Percentiles rank a stretch among this genome's conserved stretches.
These are phyloP conservation scores for Palaemon carinicauda DNA, from an alignment of 1,140 invertebrate species.

Conservation along the genomic window DNA sequence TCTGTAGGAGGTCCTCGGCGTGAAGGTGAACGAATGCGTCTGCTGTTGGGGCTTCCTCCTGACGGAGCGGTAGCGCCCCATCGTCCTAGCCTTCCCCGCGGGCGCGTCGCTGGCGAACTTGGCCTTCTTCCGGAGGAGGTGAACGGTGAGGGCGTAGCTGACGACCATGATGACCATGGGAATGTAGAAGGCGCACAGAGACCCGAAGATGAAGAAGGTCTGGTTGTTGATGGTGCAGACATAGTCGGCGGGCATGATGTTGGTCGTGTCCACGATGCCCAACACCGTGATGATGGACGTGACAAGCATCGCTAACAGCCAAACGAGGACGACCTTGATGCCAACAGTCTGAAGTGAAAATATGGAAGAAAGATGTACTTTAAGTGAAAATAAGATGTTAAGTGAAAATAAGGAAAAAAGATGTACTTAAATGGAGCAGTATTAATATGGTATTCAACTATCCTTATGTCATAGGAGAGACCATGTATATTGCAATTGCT, in stretches of 20 bases:
- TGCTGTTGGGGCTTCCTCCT: constrained; percentile 27
- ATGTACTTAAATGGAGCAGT: not conserved
- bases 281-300: constrained; percentile 87
- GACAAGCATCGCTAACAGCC: constrained; percentile 85
- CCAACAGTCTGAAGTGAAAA: constrained; percentile 80
- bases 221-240: constrained; percentile 86
- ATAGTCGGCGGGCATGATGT: constrained; percentile 64
- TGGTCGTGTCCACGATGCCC: constrained; percentile 72
- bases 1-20: constrained; percentile 33
- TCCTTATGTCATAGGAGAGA: no score
- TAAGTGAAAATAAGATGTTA: no score
- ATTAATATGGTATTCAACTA: no score
- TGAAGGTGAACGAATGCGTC: constrained; percentile 43
- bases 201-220: constrained; percentile 87
- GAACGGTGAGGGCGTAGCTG: constrained; percentile 90
- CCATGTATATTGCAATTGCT: no score
- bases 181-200: constrained; percentile 92
- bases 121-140: constrained; percentile 73
- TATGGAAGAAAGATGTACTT: not conserved
- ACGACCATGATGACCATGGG: constrained; percentile 93
- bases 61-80: constrained; percentile 40
- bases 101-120: constrained; percentile 58
- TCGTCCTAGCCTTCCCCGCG: constrained; percentile 67
- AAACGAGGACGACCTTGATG: constrained; percentile 84
- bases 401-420: no score